Base-by-base conservation (phyloP, 2,113 vertebrate species). In the Dipodomys ordii region DNA sequence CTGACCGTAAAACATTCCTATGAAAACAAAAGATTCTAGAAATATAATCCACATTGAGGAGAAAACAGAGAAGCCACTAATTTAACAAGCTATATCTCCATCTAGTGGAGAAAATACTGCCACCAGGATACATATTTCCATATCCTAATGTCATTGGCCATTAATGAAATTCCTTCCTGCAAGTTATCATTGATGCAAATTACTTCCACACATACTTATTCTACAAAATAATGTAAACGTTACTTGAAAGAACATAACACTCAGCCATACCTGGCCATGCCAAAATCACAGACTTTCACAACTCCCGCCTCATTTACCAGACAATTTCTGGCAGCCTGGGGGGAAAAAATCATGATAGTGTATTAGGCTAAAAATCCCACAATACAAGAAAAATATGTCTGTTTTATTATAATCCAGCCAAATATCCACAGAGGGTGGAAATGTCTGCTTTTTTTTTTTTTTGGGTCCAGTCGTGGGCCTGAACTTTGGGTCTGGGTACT, bases 281-380 rank as follows among this genome's bases (percentile, higher is more conserved):
- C 99, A 92, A 99, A 99, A 97, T 99, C 99, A 0, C 99, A 99
- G 49, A 99, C 99, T 98, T 99, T 99, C 90, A 99, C 99, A 94
- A 99, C 98, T 93, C 98, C 97, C 0, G 97, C 97, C 2, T 99
- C 99, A 39, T 98, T 99, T 88, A 99, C 99, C 92, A 99, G 98
- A 95, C 99, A 99, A 98, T 99, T 99, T 90, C 99, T 98, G 79
- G 99, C 99, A 95, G 99, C 99, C 99, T 99, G 95, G 28, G 96
- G 94, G 96, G 15, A 57, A 57, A 57, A 94, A 15, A 95, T 82
- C 39, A 81, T 25, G 90, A 88, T 65, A 25, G 25, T 27, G n/a
- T 16, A 53, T 93, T 74, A 77, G 76, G 84, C 89, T 49, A n/a
- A 93, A 85, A 77, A 13, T 32, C 71, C 28, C 10, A 72, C 3